A percentile compares a stretch with the other conserved stretches of the same genome.
phyloP scores from a whole-genome alignment of 2,888 invertebrate genomes.

The Hedya salicella region DNA sequence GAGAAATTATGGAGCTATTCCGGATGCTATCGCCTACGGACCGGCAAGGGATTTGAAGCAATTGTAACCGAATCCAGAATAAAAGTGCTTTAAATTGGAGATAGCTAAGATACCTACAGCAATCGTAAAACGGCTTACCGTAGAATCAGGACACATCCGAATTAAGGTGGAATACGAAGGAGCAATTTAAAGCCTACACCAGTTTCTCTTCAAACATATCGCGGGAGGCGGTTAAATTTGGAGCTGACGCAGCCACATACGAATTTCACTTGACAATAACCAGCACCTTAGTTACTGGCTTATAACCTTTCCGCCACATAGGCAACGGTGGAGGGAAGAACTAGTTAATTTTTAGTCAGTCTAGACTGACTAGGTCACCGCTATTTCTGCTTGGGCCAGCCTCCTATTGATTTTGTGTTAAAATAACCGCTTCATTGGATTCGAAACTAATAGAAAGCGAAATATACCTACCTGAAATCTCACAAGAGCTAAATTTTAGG shows the following conservation, averaged over 20 bases:
- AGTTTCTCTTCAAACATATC: not conserved
- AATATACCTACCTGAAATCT: not conserved
- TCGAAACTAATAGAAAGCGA: not conserved
- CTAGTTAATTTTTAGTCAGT: conserved; percentile 24
- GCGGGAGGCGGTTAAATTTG: not conserved
- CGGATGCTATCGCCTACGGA: not conserved
- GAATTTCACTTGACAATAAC: not conserved
- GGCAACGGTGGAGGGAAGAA: conserved; percentile 3
- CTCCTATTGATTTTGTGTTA: conserved; percentile 37
- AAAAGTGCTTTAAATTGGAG: not conserved
- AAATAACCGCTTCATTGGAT: conserved; percentile 28
- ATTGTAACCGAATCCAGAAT: not conserved
- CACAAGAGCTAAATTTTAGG: not conserved
- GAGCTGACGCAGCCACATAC: not conserved
- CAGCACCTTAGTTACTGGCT: not conserved
- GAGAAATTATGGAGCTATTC: not conserved
- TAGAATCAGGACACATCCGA: not conserved
- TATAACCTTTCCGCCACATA: conserved; percentile 10
- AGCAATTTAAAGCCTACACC: not conserved
- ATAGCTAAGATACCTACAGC: not conserved
- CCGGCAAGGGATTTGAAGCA: not conserved
- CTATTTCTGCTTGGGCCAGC: conserved; percentile 24
- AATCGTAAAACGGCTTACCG: not conserved
- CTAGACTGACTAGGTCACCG: conserved; percentile 35
- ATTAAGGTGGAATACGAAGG: not conserved